phyloP scores from a whole-genome alignment of 2,797 vertebrate genomes.

The Hydrophis major region DNA sequence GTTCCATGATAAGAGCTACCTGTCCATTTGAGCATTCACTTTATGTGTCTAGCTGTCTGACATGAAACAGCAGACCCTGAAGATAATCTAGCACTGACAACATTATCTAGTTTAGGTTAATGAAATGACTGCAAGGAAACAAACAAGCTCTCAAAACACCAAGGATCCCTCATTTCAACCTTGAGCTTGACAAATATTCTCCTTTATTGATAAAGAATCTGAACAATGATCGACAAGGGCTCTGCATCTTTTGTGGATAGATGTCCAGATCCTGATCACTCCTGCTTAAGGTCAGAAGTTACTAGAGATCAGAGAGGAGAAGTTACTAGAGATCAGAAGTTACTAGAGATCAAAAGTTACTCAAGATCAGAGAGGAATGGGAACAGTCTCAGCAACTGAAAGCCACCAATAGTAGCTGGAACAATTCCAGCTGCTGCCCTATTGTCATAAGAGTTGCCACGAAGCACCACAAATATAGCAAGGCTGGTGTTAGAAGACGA shows the following conservation, averaged over 20 bases:
- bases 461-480: background rate
- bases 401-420: background rate
- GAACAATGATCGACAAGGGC: background rate
- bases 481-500: background rate
- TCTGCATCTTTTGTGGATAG: background rate
- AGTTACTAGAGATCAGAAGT: background rate
- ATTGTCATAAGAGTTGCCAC: background rate
- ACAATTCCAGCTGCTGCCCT: background rate
- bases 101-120: too few relatives aligned
- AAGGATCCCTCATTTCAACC: too few relatives aligned
- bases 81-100: background rate
- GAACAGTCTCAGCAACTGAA: background rate
- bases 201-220: background rate
- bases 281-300: background rate
- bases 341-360: background rate
- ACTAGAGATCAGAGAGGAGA: background rate
- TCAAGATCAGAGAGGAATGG: background rate
- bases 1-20: background rate
- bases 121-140: too few relatives aligned
- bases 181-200: too few relatives aligned
- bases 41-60: background rate
- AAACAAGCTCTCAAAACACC: too few relatives aligned
- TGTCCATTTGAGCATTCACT: background rate
- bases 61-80: background rate
- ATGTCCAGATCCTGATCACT: background rate